phyloP scores from a whole-genome alignment of 2,113 vertebrate genomes.

The Pedionomus torquatus region DNA sequence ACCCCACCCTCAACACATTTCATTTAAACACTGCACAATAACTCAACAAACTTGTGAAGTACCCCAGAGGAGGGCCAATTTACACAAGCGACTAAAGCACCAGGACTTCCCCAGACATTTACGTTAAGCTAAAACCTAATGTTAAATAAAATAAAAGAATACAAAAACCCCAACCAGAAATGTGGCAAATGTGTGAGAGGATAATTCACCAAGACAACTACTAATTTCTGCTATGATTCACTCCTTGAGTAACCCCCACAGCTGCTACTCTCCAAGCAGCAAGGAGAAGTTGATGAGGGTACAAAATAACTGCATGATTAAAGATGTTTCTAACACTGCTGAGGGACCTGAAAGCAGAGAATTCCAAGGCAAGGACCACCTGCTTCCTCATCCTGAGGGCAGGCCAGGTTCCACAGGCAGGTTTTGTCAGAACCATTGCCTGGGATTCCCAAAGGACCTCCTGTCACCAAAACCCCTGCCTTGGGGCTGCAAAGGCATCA shows the following conservation, averaged over 20 bases:
- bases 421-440: background rate
- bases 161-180: background rate
- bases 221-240: slow-evolving; percentile 42
- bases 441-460: background rate
- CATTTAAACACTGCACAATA: background rate
- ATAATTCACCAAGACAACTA: slow-evolving; percentile 7
- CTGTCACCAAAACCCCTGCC: background rate
- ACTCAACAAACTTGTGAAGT: background rate
- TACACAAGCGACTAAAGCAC: background rate
- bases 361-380: rapidly evolving
- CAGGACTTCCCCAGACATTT: background rate
- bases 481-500: background rate
- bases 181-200: background rate
- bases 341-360: background rate
- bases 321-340: background rate
- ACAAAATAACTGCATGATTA: background rate
- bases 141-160: background rate
- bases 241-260: slow-evolving; percentile 5
- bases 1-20: background rate
- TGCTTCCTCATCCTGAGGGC: background rate
- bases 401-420: background rate
- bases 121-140: background rate
- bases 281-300: background rate
- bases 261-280: background rate
- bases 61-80: background rate